Conservation (phyloP, 2,888 invertebrate species). For the Nymphalis polychloros region DNA sequence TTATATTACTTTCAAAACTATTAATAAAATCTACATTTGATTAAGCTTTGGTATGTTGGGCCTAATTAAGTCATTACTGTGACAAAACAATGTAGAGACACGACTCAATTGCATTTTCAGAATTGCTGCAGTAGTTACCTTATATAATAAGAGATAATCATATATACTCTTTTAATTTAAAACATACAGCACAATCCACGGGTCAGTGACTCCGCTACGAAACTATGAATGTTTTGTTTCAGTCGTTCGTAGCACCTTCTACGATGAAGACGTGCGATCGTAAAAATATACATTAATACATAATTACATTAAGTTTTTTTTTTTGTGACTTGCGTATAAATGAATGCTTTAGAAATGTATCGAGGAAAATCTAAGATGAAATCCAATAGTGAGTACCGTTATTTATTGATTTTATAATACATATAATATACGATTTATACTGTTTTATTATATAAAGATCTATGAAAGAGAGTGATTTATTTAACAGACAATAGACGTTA, state of each 20-base stretch:
- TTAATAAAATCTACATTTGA: background rate
- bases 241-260: slow-evolving; percentile 17
- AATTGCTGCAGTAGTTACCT: too few relatives aligned
- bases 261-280: slow-evolving; percentile 17
- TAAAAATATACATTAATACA: background rate
- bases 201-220: slow-evolving; percentile 20
- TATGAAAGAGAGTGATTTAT: too few relatives aligned
- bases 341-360: slow-evolving; percentile 51
- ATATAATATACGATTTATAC: too few relatives aligned
- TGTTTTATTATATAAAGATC: too few relatives aligned
- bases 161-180: too few relatives aligned
- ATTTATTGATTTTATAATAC: background rate
- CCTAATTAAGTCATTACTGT: too few relatives aligned
- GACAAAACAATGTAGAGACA: too few relatives aligned
- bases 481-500: too few relatives aligned
- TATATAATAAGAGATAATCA: too few relatives aligned
- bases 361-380: slow-evolving; percentile 58
- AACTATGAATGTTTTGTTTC: slow-evolving; percentile 7
- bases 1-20: too few relatives aligned
- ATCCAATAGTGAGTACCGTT: slow-evolving; percentile 62
- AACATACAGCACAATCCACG: background rate
- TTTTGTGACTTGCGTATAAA: slow-evolving; percentile 9
- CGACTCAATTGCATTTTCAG: too few relatives aligned
- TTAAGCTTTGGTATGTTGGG: background rate
- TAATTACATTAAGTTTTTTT: background rate